These are phyloP conservation scores for Aphrophora alni DNA, from an alignment of 2,888 invertebrate species.

Conservation along the genomic window DNA sequence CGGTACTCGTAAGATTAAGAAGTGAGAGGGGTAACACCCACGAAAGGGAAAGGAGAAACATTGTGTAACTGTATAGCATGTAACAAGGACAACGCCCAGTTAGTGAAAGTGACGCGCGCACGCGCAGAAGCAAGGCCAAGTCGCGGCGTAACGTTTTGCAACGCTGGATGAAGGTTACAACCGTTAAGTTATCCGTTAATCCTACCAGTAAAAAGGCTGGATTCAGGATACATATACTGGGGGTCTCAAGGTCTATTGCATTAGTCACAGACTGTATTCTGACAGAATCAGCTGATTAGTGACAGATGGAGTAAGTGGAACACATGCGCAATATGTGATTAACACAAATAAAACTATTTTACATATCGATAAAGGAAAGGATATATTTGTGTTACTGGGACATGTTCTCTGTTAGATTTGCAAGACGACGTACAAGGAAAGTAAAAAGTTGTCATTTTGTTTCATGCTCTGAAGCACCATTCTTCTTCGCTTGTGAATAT, in stretches of 20 bases:
- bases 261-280: neutral
- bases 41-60: neutral
- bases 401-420: too few species aligned
- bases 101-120: neutral
- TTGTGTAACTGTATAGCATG: conserved; percentile 4
- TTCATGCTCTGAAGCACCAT: too few species aligned
- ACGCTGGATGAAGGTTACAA: neutral
- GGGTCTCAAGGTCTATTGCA: neutral
- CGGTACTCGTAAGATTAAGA: too few species aligned
- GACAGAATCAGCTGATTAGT: too few species aligned
- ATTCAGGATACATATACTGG: neutral
- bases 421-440: too few species aligned
- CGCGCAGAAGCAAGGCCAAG: neutral
- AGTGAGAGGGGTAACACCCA: neutral
- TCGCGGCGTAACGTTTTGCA: neutral
- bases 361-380: too few species aligned
- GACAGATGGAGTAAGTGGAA: too few species aligned
- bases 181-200: conserved; percentile 6
- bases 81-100: conserved; percentile 5
- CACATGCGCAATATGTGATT: too few species aligned
- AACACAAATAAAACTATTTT: too few species aligned
- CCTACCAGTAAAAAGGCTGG: neutral
- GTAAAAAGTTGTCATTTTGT: too few species aligned
- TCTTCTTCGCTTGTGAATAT: too few species aligned
- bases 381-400: too few species aligned